Conservation (phyloP, 2,113 vertebrate genomes). For the Oryctolagus cuniculus region mOryCun1.1 NC_091434.1:73830501-73831000, state of each 20-base stretch:
- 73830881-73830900: conserved; percentile 16
- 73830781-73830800: conserved; percentile 58
- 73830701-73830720: not conserved
- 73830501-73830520: conserved; percentile 61
- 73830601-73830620: conserved; percentile 72
- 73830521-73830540: conserved; percentile 39
- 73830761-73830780: conserved; percentile 29
- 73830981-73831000: conserved; percentile 52
- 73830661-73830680: conserved; percentile 42
- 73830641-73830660: conserved; percentile 44
- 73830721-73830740: conserved; percentile 11
- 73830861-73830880: conserved; percentile 35
- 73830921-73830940: not conserved
- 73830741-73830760: conserved; percentile 40
- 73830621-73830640: conserved; percentile 48
- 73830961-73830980: conserved; percentile 1
- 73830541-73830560: conserved; percentile 62
- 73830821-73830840: conserved; percentile 6
- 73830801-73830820: conserved; percentile 34
- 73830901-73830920: conserved; percentile 29
- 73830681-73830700: conserved; percentile 52
- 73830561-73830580: conserved; percentile 39
- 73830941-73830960: not conserved
- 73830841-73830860: conserved; percentile 30
- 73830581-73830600: not conserved